phyloP scores from a whole-genome alignment of 1,140 invertebrate genomes.

The Lethrus apterus region DNA sequence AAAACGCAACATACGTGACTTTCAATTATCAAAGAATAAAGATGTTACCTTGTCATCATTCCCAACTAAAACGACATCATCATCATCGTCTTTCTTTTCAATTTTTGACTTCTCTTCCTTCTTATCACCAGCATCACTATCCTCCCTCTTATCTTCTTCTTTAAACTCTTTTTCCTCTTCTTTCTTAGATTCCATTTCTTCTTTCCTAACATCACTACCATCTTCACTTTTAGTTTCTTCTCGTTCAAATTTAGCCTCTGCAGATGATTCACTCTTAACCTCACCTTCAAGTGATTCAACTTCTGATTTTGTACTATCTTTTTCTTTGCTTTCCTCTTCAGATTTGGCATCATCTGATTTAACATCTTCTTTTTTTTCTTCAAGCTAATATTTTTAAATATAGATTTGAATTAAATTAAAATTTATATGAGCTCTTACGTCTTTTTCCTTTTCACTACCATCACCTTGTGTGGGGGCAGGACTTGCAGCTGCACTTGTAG shows the following conservation, averaged over 20 bases:
- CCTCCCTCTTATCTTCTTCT: slow-evolving; percentile 30
- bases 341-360: slow-evolving; percentile 40
- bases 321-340: slow-evolving; percentile 35
- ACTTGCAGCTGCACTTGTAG: slow-evolving; percentile 64
- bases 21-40: background rate
- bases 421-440: slow-evolving; percentile 5
- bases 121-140: slow-evolving; percentile 29
- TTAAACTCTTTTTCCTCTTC: slow-evolving; percentile 32
- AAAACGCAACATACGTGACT: background rate
- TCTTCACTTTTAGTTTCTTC: slow-evolving; percentile 20
- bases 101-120: slow-evolving; percentile 44
- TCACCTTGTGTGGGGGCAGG: slow-evolving; percentile 49
- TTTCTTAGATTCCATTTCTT: slow-evolving; percentile 29
- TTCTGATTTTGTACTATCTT: slow-evolving; percentile 32
- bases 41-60: slow-evolving; percentile 45
- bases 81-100: slow-evolving; percentile 37
- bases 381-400: slow-evolving; percentile 26
- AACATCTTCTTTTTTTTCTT: slow-evolving; percentile 39
- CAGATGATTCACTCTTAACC: slow-evolving; percentile 27
- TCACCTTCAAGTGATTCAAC: slow-evolving; percentile 20
- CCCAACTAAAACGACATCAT: slow-evolving; percentile 50
- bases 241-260: slow-evolving; percentile 24
- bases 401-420: background rate
- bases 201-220: slow-evolving; percentile 18
- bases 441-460: slow-evolving; percentile 35